Conservation (phyloP, 2,797 vertebrate species). For the Muraenolepis orangiensis region DNA sequence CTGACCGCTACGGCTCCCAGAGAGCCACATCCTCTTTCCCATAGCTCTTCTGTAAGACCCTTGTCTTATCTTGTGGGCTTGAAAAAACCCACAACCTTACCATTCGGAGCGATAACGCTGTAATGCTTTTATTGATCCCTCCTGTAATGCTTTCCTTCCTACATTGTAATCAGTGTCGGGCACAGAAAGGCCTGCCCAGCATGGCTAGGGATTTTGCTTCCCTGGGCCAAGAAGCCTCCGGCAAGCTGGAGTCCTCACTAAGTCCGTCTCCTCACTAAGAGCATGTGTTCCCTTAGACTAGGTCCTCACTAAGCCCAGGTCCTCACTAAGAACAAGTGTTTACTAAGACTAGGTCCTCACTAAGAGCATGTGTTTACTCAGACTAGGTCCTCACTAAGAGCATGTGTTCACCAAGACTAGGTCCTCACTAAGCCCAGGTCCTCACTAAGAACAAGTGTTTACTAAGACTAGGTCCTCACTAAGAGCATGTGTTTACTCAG, state of each 20-base stretch:
- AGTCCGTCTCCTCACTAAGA: no score
- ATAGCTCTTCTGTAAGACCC: not conserved
- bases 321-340: no score
- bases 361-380: not conserved
- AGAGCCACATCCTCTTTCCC: not conserved
- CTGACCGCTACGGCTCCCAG: not conserved
- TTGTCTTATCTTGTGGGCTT: not conserved
- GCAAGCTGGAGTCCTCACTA: not conserved
- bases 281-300: not conserved
- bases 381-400: no score
- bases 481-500: no score
- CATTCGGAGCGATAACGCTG: not conserved
- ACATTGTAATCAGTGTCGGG: not conserved
- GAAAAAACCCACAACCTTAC: conserved; percentile 7
- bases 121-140: not conserved
- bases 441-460: no score
- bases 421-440: no score
- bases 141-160: not conserved
- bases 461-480: no score
- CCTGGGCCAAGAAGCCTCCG: not conserved
- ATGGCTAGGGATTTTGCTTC: not conserved
- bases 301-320: no score
- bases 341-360: not conserved
- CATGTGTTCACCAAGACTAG: no score
- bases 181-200: not conserved